A percentile compares a stretch with the other conserved stretches of the same genome.
Conservation (phyloP, 2,797 vertebrate genomes). For the Tadarida brasiliensis region DNA sequence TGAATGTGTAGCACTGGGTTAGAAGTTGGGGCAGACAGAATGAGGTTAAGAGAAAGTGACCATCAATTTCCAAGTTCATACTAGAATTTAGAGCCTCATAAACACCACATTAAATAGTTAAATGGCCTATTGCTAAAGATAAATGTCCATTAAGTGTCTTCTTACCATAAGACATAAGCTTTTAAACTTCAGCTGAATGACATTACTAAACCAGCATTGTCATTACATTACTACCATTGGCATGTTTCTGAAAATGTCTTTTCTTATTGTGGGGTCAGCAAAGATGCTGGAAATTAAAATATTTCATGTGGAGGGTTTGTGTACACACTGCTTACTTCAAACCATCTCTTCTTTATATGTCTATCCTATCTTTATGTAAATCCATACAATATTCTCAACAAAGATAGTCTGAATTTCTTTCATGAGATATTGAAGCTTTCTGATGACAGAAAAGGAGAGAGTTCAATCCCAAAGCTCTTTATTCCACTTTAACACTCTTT, state of each 20-base stretch:
- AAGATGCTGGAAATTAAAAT: background rate
- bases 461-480: background rate
- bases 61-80: background rate
- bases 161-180: background rate
- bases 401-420: background rate
- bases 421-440: background rate
- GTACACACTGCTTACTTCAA: background rate
- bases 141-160: background rate
- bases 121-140: background rate
- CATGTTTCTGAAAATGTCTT: background rate
- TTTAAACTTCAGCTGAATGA: background rate
- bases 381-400: background rate
- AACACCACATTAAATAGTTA: background rate
- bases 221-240: background rate
- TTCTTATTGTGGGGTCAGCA: background rate
- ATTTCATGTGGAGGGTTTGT: background rate
- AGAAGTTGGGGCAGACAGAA: background rate
- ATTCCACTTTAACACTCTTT: background rate
- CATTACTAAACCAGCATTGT: background rate
- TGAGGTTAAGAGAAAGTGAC: background rate
- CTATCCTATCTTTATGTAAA: background rate
- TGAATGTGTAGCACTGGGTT: background rate
- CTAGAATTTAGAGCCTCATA: background rate
- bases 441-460: background rate
- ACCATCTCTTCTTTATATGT: background rate